Evolutionary conservation across 2,797 vertebrate genomes (phyloP).

Genomic region (Hoplostethus mediterraneus): DNA sequence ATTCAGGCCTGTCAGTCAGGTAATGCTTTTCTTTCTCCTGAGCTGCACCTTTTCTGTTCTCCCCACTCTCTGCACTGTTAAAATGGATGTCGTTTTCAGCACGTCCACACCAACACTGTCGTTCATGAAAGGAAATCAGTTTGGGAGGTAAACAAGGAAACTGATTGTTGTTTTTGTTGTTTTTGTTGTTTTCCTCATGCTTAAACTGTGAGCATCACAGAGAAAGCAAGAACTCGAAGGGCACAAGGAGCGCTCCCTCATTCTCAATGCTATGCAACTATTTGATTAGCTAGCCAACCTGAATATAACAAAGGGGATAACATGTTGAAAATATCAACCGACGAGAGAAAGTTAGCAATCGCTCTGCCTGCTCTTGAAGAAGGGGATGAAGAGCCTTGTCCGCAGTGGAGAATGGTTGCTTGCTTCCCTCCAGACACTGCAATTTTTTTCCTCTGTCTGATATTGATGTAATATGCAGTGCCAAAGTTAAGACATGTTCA

Average conservation of each 20-base stretch:
- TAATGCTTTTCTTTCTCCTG: background rate
- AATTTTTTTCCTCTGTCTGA: too few species aligned
- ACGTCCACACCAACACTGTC: background rate
- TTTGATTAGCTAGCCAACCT: background rate
- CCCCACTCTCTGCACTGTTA: background rate
- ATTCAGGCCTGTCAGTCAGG: background rate
- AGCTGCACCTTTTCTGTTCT: background rate
- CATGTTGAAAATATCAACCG: background rate
- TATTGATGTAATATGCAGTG: too few species aligned
- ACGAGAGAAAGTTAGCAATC: background rate
- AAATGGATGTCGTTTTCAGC: background rate
- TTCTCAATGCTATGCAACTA: background rate
- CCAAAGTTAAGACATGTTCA: too few species aligned
- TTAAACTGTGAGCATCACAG: too few species aligned
- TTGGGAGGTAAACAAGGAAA: too few species aligned
- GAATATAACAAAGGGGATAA: background rate
- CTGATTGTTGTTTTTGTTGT: too few species aligned
- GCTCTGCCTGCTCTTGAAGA: background rate
- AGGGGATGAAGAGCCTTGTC: too few species aligned
- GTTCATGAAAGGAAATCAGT: too few species aligned
- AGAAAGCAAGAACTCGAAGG: too few species aligned
- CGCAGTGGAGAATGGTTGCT: too few species aligned
- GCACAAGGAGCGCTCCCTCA: background rate
- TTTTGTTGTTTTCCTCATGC: too few species aligned
- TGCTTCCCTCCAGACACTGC: too few species aligned